Base-by-base conservation (phyloP, 1,140 invertebrate species). In the Tribolium castaneum region DNA sequence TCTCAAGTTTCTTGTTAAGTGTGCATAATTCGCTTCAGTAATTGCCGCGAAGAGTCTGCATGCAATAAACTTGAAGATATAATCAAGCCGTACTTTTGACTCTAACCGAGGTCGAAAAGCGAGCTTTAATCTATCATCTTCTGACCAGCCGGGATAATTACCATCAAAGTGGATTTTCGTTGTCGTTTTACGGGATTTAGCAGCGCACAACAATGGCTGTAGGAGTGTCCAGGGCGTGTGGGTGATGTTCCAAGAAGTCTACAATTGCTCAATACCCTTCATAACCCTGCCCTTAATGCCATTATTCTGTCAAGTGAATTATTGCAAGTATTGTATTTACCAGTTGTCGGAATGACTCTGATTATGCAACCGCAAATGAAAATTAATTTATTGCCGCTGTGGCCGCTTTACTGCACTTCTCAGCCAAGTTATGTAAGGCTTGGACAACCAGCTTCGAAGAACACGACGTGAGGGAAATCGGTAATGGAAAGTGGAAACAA, bases 171-270 rank as follows among this genome's bases (percentile, higher is more conserved):
- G 14, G 22, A 59, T 6, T 54, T 54, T 9, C 22, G 9, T 62
- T 13, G 52, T 10, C 14, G 12, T 66, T 35, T 34, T 35, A 66
- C 30, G 4, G n/a, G 59, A 66, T 35, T 59, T 59, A 22, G 54
- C 19, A 59, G 59, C 12, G 6, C 10, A 66, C 59, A 59, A 59
- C 54, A 66, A 66, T 66, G 59, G 59, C 1, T 14, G 54, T 35
- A 73, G 71, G 71, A 73, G 71, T 54, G 71, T 73, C 71, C 71
- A 73, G 71, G 71, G 71, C 71, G 71, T 73, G 71, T 73, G 22
- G 71, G 71, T 73, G 71, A 73, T 25, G 71, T 73, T 73, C 71
- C 19, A 30, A 73, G 71, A 73, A 73, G 6, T 30, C 12, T 50
- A 50, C 70, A 10, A 12, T 72, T 10, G 70, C 71, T 73, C 71